phyloP scores from a whole-genome alignment of 2,113 vertebrate species.

The Oreocharis arfaki region DNA sequence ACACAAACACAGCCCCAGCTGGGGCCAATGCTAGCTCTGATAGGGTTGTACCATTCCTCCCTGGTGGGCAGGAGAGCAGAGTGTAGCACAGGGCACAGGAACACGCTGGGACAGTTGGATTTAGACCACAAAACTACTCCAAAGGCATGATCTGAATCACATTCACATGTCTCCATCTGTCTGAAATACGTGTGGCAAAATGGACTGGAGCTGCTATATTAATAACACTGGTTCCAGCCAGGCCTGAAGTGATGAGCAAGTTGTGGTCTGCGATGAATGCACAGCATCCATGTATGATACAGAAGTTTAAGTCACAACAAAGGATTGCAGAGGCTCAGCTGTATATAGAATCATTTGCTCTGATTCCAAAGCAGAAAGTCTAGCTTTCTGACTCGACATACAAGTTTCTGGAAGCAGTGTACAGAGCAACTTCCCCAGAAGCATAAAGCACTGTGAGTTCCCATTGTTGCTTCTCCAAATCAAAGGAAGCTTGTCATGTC shows the following conservation, averaged over 20 bases:
- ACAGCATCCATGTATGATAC: neutral
- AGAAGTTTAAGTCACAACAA: neutral
- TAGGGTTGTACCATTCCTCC: neutral
- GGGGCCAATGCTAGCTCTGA: accelerated
- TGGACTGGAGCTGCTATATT: neutral
- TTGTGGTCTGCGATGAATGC: neutral
- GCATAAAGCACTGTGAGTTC: neutral
- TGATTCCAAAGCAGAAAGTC: neutral
- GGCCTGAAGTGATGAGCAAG: neutral
- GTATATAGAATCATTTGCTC: neutral
- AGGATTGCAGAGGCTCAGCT: neutral
- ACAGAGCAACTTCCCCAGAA: neutral
- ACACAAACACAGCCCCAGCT: neutral
- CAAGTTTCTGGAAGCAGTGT: neutral
- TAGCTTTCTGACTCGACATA: neutral
- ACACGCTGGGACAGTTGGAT: accelerated
- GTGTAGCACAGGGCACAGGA: neutral
- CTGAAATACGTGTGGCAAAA: neutral
- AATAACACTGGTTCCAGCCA: neutral
- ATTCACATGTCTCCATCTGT: neutral
- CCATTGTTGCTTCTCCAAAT: neutral
- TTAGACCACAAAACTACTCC: neutral
- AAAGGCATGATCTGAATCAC: neutral
- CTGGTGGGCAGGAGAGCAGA: neutral
- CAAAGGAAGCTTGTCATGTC: neutral